phyloP scores from a whole-genome alignment of 2,113 vertebrate genomes.

The Numenius arquata region DNA sequence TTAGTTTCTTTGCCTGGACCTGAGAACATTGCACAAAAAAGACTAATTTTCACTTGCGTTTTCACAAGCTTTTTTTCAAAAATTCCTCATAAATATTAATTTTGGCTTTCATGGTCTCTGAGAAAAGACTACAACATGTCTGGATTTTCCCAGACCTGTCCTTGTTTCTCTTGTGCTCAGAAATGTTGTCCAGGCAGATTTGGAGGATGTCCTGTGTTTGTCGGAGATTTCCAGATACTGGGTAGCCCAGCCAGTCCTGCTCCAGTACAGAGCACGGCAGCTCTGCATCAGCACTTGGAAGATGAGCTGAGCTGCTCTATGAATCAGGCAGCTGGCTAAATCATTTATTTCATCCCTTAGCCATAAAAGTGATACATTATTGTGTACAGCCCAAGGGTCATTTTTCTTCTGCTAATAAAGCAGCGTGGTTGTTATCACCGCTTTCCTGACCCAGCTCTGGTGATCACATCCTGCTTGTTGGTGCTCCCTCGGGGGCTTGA shows the following conservation, averaged over 20 bases:
- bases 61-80: background rate
- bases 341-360: background rate
- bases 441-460: background rate
- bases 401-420: background rate
- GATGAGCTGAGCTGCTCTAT: background rate
- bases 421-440: rapidly evolving
- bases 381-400: background rate
- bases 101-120: background rate
- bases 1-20: background rate
- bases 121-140: background rate
- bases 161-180: background rate
- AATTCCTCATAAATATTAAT: background rate
- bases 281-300: background rate
- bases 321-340: background rate
- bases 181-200: background rate
- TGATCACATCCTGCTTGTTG: background rate
- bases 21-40: background rate
- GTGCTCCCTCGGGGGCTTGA: background rate
- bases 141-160: background rate
- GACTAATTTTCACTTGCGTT: background rate
- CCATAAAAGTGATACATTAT: background rate
- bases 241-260: background rate
- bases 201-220: background rate
- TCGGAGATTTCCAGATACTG: background rate
- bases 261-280: background rate